Base-by-base conservation (phyloP, 2,113 vertebrate genomes). In the Crotophaga sulcirostris region DNA sequence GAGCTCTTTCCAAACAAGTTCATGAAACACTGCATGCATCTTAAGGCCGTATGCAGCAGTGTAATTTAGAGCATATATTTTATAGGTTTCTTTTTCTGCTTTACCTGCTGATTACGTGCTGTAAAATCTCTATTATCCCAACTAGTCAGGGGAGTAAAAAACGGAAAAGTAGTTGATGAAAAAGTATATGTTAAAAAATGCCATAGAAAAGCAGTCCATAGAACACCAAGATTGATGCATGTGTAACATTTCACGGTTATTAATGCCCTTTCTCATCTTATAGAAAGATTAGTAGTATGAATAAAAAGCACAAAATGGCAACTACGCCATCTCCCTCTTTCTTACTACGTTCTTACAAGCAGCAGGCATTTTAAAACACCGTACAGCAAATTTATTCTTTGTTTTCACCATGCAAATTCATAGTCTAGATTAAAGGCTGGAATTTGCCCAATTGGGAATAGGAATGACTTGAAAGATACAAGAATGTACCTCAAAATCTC, bases 61-160 rank as follows among this genome's bases (percentile, higher is more conserved):
- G 74, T 80, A 90, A 95, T 90, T 83, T 60, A 90, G 42, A 74
- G 38, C 6, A 15, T 59, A 5, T 88, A 88, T 88, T 97, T 94
- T 90, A 93, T 56, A 86, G 82, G 79, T 59, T 93, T 93, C 59
- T 90, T 87, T 94, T 89, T 88, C 82, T 76, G 68, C 28, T 74
- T 95, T 89, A 68, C 82, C 28, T 3, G 0, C 87, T 79, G 83
- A 91, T 87, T 89, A 96, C 17, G 56, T 80, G 90, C 59, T 88
- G 63, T 96, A 87, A 96, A 96, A 89, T 56, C 73, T 94, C 79
- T 94, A 91, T 97, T 93, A 94, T 77, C 87, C 51, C 69, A 77
- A 24, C 28, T 59, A 87, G 84, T 73, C 75, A 77, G 70, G 75
- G 85, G 76, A 95, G 87, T 90, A 82, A 83, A 90, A 87, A 85